Evolutionary conservation across 2,888 invertebrate species (phyloP).

Genomic region (Ornithoptera priamus): DNA sequence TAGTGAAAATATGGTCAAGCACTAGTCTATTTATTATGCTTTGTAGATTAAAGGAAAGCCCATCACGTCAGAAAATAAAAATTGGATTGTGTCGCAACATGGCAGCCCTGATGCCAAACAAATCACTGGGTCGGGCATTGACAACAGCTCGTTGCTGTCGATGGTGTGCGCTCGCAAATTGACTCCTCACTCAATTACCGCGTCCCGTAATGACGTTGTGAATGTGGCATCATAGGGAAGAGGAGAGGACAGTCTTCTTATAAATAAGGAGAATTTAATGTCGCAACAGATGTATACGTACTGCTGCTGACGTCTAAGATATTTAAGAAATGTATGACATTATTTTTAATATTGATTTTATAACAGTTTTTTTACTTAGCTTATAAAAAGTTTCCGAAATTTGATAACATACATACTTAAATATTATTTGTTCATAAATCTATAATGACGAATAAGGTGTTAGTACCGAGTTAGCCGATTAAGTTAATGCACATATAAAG

Average conservation of each 20-base stretch:
- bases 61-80: neutral
- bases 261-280: neutral
- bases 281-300: too few species aligned
- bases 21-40: neutral
- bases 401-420: too few species aligned
- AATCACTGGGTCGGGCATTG: conserved; percentile 7
- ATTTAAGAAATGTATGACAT: too few species aligned
- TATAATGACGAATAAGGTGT: too few species aligned
- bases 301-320: too few species aligned
- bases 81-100: neutral
- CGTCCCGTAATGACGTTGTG: conserved; percentile 16
- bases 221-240: neutral
- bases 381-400: too few species aligned
- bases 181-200: conserved; percentile 34
- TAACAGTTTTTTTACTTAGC: too few species aligned
- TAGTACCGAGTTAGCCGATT: too few species aligned
- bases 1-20: neutral
- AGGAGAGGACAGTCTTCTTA: neutral
- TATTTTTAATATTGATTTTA: too few species aligned
- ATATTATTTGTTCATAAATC: too few species aligned
- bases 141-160: conserved; percentile 10
- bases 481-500: too few species aligned
- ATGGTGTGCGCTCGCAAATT: conserved; percentile 31
- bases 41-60: neutral
- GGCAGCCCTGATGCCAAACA: neutral